Evolutionary conservation across 2,888 invertebrate genomes (phyloP).

Genomic region (Disparrhopalites patrizii): DNA sequence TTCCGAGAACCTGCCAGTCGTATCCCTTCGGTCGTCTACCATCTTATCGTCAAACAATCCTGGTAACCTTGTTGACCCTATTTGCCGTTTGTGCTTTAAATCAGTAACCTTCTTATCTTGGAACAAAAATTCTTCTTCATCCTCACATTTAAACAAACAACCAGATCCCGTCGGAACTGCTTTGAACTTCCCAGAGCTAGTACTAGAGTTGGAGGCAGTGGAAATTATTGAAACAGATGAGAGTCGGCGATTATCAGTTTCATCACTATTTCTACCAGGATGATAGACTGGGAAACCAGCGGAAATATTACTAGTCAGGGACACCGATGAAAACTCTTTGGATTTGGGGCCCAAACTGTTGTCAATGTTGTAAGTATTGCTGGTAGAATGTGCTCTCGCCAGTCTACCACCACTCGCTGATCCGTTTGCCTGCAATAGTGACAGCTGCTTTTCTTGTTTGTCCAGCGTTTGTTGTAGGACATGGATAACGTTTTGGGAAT

Average conservation of each 20-base stretch:
- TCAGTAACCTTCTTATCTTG: slow-evolving; percentile 70
- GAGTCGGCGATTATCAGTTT: slow-evolving; percentile 18
- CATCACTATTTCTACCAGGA: neutral
- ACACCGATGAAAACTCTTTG: neutral
- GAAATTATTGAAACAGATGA: slow-evolving; percentile 35
- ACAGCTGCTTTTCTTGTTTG: slow-evolving; percentile 4
- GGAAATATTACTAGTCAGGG: neutral
- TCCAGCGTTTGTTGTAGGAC: slow-evolving; percentile 27
- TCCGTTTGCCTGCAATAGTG: too few species aligned
- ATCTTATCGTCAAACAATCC: neutral
- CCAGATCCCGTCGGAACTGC: slow-evolving; percentile 48
- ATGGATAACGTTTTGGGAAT: slow-evolving; percentile 18
- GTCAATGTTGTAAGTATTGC: slow-evolving; percentile 3
- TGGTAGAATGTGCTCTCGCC: neutral
- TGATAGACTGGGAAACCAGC: neutral
- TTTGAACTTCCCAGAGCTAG: slow-evolving; percentile 32
- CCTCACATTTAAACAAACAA: slow-evolving; percentile 66
- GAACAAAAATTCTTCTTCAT: slow-evolving; percentile 80
- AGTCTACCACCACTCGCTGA: too few species aligned
- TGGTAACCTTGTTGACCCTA: slow-evolving; percentile 42
- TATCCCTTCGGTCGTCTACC: neutral
- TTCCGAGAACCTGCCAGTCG: slow-evolving; percentile 59
- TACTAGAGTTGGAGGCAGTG: slow-evolving; percentile 36
- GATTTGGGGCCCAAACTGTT: neutral
- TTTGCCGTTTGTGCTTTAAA: slow-evolving; percentile 59